phyloP scores from a whole-genome alignment of 2,888 invertebrate species.

The Strigamia transsilvanica region DNA sequence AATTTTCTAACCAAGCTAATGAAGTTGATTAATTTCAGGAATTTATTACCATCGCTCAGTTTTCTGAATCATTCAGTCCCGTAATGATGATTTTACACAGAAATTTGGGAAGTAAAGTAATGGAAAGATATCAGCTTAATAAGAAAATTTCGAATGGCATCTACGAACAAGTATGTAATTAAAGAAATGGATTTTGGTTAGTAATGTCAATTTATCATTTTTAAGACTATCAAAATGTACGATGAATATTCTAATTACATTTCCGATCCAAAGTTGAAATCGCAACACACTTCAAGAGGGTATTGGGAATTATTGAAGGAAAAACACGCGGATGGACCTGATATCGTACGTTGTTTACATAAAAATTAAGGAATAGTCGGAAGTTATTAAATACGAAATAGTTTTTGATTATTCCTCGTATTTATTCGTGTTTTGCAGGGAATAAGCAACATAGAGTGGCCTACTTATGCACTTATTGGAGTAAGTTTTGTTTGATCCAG shows the following conservation, averaged over 20 bases:
- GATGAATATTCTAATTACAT: conserved; percentile 12
- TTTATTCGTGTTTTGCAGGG: neutral
- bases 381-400: no score
- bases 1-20: neutral
- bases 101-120: conserved; percentile 25
- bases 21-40: neutral
- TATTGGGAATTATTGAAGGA: conserved; percentile 33
- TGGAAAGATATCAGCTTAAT: conserved; percentile 5
- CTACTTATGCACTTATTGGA: neutral
- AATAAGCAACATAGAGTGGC: neutral
- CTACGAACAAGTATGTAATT: conserved; percentile 11
- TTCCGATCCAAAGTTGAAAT: neutral
- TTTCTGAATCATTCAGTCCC: conserved; percentile 19
- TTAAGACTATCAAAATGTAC: conserved; percentile 32
- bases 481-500: neutral
- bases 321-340: neutral
- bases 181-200: neutral
- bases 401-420: no score
- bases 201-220: neutral
- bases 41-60: neutral
- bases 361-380: neutral
- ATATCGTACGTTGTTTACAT: neutral
- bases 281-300: neutral
- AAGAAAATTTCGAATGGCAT: conserved; percentile 23
- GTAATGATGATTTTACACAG: neutral